A percentile compares a stretch with the other conserved stretches of the same genome.
Evolutionary conservation across 2,113 vertebrate species (phyloP).

Genomic region (Panthera tigris): DNA sequence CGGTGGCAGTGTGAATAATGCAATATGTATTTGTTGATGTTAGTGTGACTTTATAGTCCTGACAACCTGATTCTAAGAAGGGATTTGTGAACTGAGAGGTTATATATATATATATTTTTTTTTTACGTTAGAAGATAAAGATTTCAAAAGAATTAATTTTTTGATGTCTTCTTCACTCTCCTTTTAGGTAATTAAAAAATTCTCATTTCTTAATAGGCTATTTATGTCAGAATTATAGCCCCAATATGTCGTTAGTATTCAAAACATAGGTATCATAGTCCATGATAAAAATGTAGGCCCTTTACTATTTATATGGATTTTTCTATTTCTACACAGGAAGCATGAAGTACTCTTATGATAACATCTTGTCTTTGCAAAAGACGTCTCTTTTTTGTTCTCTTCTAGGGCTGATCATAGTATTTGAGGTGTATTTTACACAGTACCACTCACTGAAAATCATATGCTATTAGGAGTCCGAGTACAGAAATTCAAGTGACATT

Average conservation of each 20-base stretch:
- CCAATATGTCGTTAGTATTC: constrained; percentile 15
- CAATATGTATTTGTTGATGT: background rate
- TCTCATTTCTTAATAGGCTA: background rate
- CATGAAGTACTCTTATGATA: background rate
- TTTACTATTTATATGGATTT: constrained; percentile 2
- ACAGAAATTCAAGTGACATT: constrained; percentile 52
- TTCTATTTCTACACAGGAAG: constrained; percentile 25
- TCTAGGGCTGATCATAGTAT: constrained; percentile 13
- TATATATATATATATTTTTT: background rate
- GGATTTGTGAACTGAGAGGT: background rate
- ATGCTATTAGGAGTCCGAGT: background rate
- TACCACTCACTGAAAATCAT: constrained; percentile 32
- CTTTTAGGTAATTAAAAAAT: constrained; percentile 32
- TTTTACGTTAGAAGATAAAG: background rate
- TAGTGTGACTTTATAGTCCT: background rate
- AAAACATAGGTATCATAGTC: background rate
- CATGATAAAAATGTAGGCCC: background rate
- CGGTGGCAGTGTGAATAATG: background rate
- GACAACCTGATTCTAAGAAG: background rate
- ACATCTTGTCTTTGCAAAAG: background rate
- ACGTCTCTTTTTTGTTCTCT: background rate
- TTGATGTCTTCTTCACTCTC: background rate
- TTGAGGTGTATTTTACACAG: constrained; percentile 16
- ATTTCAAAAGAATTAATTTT: background rate
- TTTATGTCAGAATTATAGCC: constrained; percentile 5